Percentiles rank a stretch among this genome's conserved stretches.
Conservation (phyloP, 2,888 invertebrate species). For the Altica lythri region DNA sequence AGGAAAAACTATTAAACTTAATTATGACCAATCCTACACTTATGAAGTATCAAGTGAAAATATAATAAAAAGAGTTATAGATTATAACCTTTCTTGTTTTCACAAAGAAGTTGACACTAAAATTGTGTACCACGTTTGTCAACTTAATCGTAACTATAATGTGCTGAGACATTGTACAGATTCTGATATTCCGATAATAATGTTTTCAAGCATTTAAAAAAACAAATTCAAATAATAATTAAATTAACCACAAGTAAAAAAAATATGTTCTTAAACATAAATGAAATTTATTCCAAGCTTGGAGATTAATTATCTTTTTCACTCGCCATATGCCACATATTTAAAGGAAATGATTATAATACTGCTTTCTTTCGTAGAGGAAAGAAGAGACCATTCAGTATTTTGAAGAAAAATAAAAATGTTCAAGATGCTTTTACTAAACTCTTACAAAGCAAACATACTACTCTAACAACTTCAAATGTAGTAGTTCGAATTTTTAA, state of each 20-base stretch:
- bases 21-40: constrained; percentile 37
- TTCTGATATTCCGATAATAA: constrained; percentile 26
- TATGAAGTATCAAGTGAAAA: constrained; percentile 35
- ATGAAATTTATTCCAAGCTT: constrained; percentile 7
- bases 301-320: constrained; percentile 10
- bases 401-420: constrained; percentile 22
- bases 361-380: constrained; percentile 22
- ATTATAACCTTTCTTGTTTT: constrained; percentile 5
- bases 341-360: constrained; percentile 21
- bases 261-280: background rate
- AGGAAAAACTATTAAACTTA: constrained; percentile 38
- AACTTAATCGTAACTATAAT: background rate
- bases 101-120: constrained; percentile 42
- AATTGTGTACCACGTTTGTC: constrained; percentile 38
- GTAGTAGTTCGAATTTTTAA: constrained; percentile 3
- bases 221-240: constrained; percentile 14
- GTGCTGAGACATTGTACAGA: constrained; percentile 16
- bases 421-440: constrained; percentile 16
- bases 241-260: background rate
- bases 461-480: constrained; percentile 5
- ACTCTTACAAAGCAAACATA: too few relatives aligned
- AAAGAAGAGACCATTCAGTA: constrained; percentile 24
- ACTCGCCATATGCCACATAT: constrained; percentile 24
- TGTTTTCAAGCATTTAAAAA: constrained; percentile 24
- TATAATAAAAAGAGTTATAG: constrained; percentile 16